Evolutionary conservation across 2,797 vertebrate species (phyloP), one percentile per base, ranked within the genome.

Genomic region (Columba guinea): DNA sequence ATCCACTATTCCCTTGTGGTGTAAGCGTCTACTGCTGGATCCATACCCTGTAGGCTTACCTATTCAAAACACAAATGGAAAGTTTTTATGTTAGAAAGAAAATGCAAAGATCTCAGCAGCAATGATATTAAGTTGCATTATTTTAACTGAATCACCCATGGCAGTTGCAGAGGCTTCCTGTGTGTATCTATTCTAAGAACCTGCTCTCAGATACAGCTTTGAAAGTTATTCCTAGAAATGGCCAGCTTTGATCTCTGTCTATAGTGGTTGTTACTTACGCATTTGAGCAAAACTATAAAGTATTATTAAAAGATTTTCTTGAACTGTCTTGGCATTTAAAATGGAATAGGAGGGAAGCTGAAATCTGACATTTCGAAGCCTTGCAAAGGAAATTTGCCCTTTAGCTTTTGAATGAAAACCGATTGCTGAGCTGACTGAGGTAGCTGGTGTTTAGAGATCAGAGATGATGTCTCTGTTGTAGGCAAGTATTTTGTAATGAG

Each of bases 21-120:
- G 98, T n/a, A 98, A 97, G 84, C 99, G 98, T 95, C 99, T 98
- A 92, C 98, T 98, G 96, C 97, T 99, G 91, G 98, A 98, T 87
- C 99, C 99, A 62, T 99, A 99, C 78, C 99, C 99, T 34, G 98
- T 98, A 51, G 99, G 99, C 98, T 99, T 99, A 98, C 98, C 99
- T 99, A 96, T 93, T 73, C n/a, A 81, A 90, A 95, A 91, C 59
- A 97, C 51, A 96, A 96, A 81, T 22, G 51, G 90, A 53, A 63
- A 35, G 35, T 7, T 70, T 94, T 93, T 70, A 39, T 7, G 37
- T 90, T 94, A 93, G 92, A 59, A 32, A 78, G 70, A 53, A 87
- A 71, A 70, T 10, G 34, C 70, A 81, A 70, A 94, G 60, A n/a
- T 53, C 56, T 87, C 65, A 58, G 69, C 39, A 85, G 34, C n/a